Evolutionary conservation across 1,140 invertebrate genomes (phyloP), one percentile per base, ranked within the genome.

Genomic region (Panagrolaimus sp.): DNA sequence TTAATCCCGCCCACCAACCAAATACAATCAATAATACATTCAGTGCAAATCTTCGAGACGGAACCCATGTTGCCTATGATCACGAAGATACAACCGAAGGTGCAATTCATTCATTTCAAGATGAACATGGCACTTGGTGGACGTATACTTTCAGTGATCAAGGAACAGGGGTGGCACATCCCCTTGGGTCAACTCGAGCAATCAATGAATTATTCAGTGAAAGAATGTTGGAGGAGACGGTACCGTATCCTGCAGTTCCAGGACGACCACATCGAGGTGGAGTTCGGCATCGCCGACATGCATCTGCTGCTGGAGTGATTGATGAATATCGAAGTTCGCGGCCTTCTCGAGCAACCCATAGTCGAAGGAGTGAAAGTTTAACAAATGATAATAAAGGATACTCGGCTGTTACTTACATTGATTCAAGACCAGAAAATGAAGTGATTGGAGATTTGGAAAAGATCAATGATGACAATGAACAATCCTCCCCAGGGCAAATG

Each of bases 141-240:
- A 90, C 90, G 0, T 94, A 94, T 75, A 91, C 90, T 0, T 93
- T 94, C 83, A 90, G 92, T 76, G 91, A 92, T 74, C 90, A 88
- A 71, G 88, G 76, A 12, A 68, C 68, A 14, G 80, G 79, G 2
- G 82, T 78, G 45, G 79, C 79, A 28, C 80, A 82, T 63, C 67
- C 79, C 0, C 73, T 81, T 4, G 76, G 79, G 46, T 76, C 74
- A 1, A 73, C 68, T n/a, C 65, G 68, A 32, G 70, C 79, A 28
- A 69, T 81, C 17, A 48, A 71, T 38, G 78, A 80, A 47, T 55
- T 78, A 65, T 71, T 78, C 24, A 70, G 52, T 58, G 21, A 58
- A 26, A n/a, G 43, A 15, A 65, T 12, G 17, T 38, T 38, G 7
- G 32, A 38, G 7, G 32, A 38, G 7, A 32, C 21, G 12, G n/a